Evolutionary conservation across 1,140 invertebrate genomes (phyloP).

Genomic region (Conus ventricosus): DNA sequence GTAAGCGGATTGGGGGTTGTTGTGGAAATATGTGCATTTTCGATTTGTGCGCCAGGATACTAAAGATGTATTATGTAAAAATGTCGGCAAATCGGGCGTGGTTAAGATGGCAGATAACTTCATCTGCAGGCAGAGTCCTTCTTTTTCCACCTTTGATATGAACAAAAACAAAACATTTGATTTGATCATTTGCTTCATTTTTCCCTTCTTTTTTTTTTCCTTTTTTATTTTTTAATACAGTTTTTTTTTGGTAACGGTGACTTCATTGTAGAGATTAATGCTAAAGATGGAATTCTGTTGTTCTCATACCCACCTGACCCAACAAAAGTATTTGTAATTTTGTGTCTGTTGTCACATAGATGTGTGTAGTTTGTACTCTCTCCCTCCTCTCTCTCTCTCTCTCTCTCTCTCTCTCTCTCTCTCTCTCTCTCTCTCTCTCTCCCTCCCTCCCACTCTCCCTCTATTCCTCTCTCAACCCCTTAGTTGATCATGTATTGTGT

Average conservation of each 20-base stretch:
- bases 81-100: too few relatives aligned
- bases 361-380: background rate
- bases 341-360: background rate
- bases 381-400: too few relatives aligned
- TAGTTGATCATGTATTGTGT: too few relatives aligned
- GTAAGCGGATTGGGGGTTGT: too few relatives aligned
- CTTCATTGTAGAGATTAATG: background rate
- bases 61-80: too few relatives aligned
- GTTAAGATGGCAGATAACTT: too few relatives aligned
- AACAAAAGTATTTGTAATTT: background rate
- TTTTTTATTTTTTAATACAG: too few relatives aligned
- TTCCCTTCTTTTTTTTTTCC: background rate
- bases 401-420: background rate
- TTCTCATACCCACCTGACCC: background rate
- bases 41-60: too few relatives aligned
- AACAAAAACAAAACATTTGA: background rate
- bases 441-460: constrained; percentile 5
- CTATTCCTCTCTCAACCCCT: background rate
- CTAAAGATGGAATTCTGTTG: background rate
- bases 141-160: background rate
- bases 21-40: too few relatives aligned
- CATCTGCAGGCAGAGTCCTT: too few relatives aligned
- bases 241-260: background rate
- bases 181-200: background rate
- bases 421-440: constrained; percentile 32